Base-by-base conservation (phyloP, 2,888 invertebrate genomes). In the Chaitophorus viminalis region DNA sequence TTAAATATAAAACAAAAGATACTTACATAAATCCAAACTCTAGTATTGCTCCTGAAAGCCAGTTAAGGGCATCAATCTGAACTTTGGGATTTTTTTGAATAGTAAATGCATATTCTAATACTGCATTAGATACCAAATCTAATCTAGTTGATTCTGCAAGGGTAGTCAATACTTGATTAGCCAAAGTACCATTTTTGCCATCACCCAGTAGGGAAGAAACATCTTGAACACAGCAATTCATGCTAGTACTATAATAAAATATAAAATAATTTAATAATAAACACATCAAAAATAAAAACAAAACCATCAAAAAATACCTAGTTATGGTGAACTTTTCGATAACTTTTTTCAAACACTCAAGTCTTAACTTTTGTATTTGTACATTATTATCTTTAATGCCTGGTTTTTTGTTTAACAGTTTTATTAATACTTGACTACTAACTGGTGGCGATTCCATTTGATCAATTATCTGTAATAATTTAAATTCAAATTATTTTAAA, bases 71-170 rank as follows among this genome's bases (percentile, higher is more conserved):
- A 91, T 98, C 98, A 0, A 96, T 94, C 91, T 97, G 96, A 72
- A 97, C 96, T 92, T 97, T 97, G 0, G 98, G 98, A 91, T 96
- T 98, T 92, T 97, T 97, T 91, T 97, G 97, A 18, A 92, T 92
- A 90, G 94, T 94, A 91, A 97, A 96, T 0, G 96, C 96, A 91
- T 94, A 95, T 3, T 94, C 93, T 39, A 97, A 92, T 0, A 95
- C 94, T 91, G 95, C 94, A 60, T 93, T 93, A 2, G 95, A 93
- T 0, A 97, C 94, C 89, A 94, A 94, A 86, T 96, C 96, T 18
- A 98, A 92, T 52, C 94, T 94, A 8, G 95, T 95, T 0, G 95
- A 94, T 90, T 97, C 97, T 0, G 97, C 95, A 39, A 98, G 94
- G 0, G 94, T 93, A 0, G 94, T 93, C 5, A 97, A 93, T 0